These are phyloP conservation scores for Aproaerema taeniolella DNA, from an alignment of 2,888 invertebrate genomes.

Conservation along the genomic window DNA sequence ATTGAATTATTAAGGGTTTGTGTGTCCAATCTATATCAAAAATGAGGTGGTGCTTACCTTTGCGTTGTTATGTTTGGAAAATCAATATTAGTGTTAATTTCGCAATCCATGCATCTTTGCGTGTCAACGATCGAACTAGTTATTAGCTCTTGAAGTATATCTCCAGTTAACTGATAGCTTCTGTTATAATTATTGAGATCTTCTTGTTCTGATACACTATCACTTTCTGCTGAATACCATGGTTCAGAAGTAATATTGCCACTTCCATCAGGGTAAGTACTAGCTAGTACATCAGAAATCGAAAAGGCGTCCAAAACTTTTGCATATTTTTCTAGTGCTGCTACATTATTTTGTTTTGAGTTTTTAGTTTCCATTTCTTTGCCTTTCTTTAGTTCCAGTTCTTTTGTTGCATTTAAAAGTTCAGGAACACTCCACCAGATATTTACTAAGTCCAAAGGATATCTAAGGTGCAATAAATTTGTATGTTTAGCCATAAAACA, in stretches of 20 bases:
- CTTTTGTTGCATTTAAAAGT: neutral
- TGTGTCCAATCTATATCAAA: too few relatives aligned
- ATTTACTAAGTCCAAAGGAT: conserved; percentile 37
- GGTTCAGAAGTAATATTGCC: conserved; percentile 40
- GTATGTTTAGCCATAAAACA: conserved; percentile 31
- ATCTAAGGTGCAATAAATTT: conserved; percentile 25
- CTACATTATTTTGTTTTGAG: too few relatives aligned
- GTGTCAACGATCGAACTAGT: conserved; percentile 31
- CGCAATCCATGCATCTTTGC: conserved; percentile 29
- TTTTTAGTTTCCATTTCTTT: conserved; percentile 31
- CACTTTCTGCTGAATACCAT: conserved; percentile 43
- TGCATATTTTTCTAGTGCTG: too few relatives aligned
- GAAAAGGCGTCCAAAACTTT: conserved; percentile 55
- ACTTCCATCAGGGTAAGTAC: conserved; percentile 23
- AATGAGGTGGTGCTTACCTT: too few relatives aligned
- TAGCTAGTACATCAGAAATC: conserved; percentile 46
- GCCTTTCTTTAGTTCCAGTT: conserved; percentile 21
- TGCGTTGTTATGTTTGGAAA: conserved; percentile 44
- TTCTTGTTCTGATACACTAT: conserved; percentile 57
- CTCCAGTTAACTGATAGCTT: conserved; percentile 35
- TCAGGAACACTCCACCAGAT: conserved; percentile 55
- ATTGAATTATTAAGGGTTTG: too few relatives aligned
- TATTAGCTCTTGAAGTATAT: conserved; percentile 41
- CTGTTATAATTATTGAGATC: conserved; percentile 39
- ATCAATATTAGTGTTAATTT: conserved; percentile 29